Percentiles rank a stretch among this genome's conserved stretches.
Conservation (phyloP, 1,140 invertebrate genomes). For the Penaeus vannamei region DNA sequence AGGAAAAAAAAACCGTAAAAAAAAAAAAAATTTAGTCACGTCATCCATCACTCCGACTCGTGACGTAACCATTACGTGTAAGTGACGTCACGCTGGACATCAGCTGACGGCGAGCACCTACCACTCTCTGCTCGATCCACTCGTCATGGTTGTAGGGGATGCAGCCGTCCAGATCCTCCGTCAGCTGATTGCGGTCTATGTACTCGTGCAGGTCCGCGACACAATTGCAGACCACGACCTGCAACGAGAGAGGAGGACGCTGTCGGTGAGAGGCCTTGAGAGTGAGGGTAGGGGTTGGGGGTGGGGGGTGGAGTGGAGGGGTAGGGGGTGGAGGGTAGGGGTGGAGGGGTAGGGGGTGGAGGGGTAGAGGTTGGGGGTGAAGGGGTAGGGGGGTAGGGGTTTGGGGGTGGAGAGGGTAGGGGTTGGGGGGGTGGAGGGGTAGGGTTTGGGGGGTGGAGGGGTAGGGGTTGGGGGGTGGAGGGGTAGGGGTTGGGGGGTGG, state of each 20-base stretch:
- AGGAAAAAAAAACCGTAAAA: too few species aligned
- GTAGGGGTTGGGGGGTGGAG: too few species aligned
- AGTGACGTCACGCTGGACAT: background rate
- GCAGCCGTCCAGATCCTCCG: constrained; percentile 88
- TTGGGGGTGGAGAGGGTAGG: too few species aligned
- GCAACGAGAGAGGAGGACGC: background rate
- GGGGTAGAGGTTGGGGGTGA: background rate
- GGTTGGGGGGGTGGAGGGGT: background rate
- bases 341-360: background rate
- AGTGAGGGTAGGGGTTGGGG: background rate
- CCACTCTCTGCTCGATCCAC: constrained; percentile 97
- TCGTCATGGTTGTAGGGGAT: constrained; percentile 93
- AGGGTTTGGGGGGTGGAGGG: too few species aligned
- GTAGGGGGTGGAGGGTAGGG: too few species aligned
- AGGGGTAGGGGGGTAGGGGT: too few species aligned
- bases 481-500: too few species aligned
- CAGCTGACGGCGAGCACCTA: constrained; percentile 74
- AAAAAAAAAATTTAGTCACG: too few species aligned
- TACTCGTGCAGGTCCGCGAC: constrained; percentile 88
- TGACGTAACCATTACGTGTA: background rate
- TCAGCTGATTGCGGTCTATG: constrained; percentile 88
- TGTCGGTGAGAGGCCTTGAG: background rate
- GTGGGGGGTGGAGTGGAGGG: too few species aligned
- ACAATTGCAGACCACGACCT: constrained; percentile 80
- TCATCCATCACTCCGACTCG: too few species aligned